A percentile compares a stretch with the other conserved stretches of the same genome.
These are phyloP conservation scores for Lepetodrilus schrolli DNA, from an alignment of 2,888 invertebrate species.

Conservation along the genomic window DNA sequence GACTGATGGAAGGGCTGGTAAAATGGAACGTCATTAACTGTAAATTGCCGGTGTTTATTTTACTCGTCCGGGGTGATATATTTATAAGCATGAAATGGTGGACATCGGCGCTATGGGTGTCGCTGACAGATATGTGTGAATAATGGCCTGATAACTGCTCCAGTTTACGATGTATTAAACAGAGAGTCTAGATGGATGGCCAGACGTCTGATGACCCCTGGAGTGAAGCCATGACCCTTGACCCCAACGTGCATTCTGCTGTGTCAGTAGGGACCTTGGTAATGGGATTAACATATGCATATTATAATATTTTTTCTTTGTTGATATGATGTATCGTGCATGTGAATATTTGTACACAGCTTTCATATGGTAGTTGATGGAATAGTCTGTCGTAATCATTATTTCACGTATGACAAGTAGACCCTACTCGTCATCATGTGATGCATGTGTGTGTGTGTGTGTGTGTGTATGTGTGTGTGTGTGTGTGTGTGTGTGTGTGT, in stretches of 20 bases:
- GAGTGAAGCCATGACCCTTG: too few species aligned
- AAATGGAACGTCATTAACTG: too few species aligned
- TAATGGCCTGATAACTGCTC: background rate
- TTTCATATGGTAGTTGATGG: background rate
- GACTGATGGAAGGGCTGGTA: too few species aligned
- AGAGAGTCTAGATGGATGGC: background rate
- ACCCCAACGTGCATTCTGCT: background rate
- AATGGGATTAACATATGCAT: background rate
- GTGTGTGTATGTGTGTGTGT: background rate
- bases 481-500: background rate
- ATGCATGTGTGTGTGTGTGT: background rate
- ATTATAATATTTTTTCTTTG: too few species aligned
- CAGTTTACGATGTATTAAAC: slow-evolving; percentile 6
- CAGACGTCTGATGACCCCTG: background rate
- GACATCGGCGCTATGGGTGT: too few species aligned
- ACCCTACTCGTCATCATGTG: too few species aligned
- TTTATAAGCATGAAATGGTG: too few species aligned
- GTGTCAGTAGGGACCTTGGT: background rate
- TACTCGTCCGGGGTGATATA: too few species aligned
- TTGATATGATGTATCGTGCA: too few species aligned
- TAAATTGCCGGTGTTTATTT: too few species aligned
- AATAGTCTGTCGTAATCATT: background rate
- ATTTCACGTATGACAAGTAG: too few species aligned
- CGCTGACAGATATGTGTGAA: background rate
- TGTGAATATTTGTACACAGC: too few species aligned